Evolutionary conservation across 2,888 invertebrate genomes (phyloP), one percentile per base, ranked within the genome.

Genomic region (Caenorhabditis macrosperma): DNA sequence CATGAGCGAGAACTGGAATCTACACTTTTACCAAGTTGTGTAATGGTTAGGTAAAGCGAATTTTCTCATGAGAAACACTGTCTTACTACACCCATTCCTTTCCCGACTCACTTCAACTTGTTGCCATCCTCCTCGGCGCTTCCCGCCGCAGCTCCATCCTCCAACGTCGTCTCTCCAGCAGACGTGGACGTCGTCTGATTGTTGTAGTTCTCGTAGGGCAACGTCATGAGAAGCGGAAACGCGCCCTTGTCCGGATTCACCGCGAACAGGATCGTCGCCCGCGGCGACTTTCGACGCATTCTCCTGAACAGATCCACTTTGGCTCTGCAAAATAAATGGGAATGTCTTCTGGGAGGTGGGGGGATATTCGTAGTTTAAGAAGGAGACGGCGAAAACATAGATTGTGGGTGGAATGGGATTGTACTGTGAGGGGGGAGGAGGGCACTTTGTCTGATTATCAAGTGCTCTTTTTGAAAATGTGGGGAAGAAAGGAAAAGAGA

Each of bases 161-260:
- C 44, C 44, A 17, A 4, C 17, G 44, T 44, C 17, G 44, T 20
- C n/a, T n/a, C 20, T n/a, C 44, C 44, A 17, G 26, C 59, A 50
- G 64, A 59, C 9, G 74, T 54, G 17, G 75, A 59, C 41, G 75
- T 67, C 28, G 60, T 67, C 61, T 63, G 69, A 50, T 63, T 63
- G 22, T 74, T 59, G 24, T 66, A 60, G 59, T 76, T 76, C 55
- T 81, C 81, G 24, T 81, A 81, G 4, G 81, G 81, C 60, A 81
- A 54, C 33, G 81, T 81, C 81, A 81, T 81, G 24, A 81, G 67
- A 20, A 81, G 59, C 17, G 81, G 81, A 44, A 81, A 81, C 17
- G 81, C 81, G 60, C 81, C 81, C 24, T 66, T 71, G 44, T 81
- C 81, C 63, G 81, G 81, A 48, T 81, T 75, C 52, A 81, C 72